Percentiles rank a stretch among this genome's conserved stretches.
Conservation (phyloP, 35 echinoderm and acorn worm species). For the Nesometra sesokonis region DNA sequence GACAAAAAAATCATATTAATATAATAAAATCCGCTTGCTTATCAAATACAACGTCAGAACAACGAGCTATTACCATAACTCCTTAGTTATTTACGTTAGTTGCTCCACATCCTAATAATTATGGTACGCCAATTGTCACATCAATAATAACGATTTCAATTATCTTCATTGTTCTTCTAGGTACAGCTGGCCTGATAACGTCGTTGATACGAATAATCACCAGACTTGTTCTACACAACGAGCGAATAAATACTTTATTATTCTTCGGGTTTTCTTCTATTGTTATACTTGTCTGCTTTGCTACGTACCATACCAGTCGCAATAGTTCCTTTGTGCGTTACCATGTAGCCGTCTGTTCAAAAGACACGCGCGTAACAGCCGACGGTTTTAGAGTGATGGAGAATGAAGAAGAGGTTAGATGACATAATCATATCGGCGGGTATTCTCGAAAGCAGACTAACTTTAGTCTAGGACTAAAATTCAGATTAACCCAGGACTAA, state of each 20-base stretch:
- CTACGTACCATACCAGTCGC: conserved; percentile 34
- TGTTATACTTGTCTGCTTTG: conserved; percentile 35
- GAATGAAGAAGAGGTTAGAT: conserved; percentile 2
- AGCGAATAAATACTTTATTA: conserved; percentile 51
- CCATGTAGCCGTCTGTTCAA: conserved; percentile 26
- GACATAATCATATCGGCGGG: too few species aligned
- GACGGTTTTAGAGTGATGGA: not conserved
- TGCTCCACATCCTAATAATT: not conserved
- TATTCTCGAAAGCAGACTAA: too few species aligned
- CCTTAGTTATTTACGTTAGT: not conserved
- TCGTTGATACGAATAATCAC: conserved; percentile 66
- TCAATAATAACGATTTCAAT: not conserved
- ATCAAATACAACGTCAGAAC: too few species aligned
- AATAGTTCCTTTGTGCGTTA: conserved; percentile 32
- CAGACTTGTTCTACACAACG: conserved; percentile 43
- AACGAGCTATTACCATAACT: too few species aligned
- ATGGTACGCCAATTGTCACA: not conserved
- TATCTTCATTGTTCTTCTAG: conserved; percentile 3
- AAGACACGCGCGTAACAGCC: not conserved
- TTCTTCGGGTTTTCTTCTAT: conserved; percentile 53
- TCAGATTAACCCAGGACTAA: too few species aligned
- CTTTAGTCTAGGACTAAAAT: too few species aligned
- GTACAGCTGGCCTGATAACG: conserved; percentile 58
- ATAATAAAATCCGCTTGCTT: too few species aligned
- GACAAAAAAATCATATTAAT: too few species aligned